Percentiles rank a stretch among this genome's conserved stretches.
These are phyloP conservation scores for Aphis craccivora DNA, from an alignment of 1,140 invertebrate genomes.

Conservation along the genomic window DNA sequence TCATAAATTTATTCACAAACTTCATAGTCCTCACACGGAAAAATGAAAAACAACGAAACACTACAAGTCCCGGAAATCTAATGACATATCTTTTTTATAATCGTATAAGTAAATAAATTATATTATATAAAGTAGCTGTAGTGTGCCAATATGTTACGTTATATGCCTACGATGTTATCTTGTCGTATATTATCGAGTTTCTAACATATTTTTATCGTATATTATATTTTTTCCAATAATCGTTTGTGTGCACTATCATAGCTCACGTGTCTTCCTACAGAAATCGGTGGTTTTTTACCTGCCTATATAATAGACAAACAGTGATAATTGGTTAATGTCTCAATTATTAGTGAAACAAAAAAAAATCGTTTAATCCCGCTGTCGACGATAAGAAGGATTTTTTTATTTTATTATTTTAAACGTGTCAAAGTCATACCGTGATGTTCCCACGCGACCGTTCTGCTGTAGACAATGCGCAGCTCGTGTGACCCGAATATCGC, in stretches of 20 bases:
- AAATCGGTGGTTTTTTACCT: background rate
- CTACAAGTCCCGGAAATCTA: background rate
- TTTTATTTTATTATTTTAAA: slow-evolving; percentile 23
- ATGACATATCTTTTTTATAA: background rate
- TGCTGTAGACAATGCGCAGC: slow-evolving; percentile 6
- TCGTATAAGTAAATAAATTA: background rate
- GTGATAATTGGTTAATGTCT: background rate
- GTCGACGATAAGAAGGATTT: background rate
- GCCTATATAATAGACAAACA: background rate
- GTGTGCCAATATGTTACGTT: background rate
- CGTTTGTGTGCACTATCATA: background rate
- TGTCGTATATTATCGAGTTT: background rate
- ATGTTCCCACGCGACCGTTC: slow-evolving; percentile 39
- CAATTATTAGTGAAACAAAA: background rate
- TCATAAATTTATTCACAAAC: background rate
- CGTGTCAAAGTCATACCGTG: slow-evolving; percentile 46
- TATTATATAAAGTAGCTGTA: background rate
- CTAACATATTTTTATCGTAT: background rate
- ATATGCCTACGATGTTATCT: too few relatives aligned
- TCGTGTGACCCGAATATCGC: slow-evolving; percentile 55
- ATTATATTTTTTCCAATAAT: background rate
- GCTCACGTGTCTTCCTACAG: background rate
- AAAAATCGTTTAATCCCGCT: background rate
- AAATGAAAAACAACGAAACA: background rate
- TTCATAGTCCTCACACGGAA: background rate